Evolutionary conservation across 1,140 invertebrate genomes (phyloP).

Genomic region (Triops longicaudatus): DNA sequence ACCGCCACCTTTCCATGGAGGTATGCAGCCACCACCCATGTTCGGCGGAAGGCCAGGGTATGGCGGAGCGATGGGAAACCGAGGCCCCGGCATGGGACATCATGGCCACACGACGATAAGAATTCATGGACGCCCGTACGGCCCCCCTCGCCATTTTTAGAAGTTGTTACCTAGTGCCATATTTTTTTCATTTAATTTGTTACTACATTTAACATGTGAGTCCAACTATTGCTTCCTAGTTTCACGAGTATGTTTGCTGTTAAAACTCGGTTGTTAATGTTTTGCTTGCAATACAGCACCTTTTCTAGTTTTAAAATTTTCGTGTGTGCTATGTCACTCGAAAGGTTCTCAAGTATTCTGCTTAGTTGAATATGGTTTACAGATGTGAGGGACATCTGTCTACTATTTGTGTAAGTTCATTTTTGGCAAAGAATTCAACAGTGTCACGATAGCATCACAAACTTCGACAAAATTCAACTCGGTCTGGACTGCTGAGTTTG

Average conservation of each 20-base stretch:
- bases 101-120: background rate
- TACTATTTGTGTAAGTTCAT: too few species aligned
- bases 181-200: background rate
- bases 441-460: too few species aligned
- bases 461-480: too few species aligned
- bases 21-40: background rate
- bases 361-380: too few species aligned
- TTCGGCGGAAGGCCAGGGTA: background rate
- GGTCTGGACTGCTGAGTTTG: too few species aligned
- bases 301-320: too few species aligned
- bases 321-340: too few species aligned
- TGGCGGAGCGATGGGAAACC: background rate
- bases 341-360: too few species aligned
- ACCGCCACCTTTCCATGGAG: background rate
- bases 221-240: background rate
- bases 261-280: too few species aligned
- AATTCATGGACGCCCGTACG: background rate
- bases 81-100: background rate
- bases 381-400: too few species aligned
- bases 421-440: too few species aligned
- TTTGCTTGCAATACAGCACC: too few species aligned
- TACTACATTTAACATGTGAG: background rate
- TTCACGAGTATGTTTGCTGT: background rate
- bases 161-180: background rate
- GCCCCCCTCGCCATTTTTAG: background rate